These are phyloP conservation scores for Rhynchopsitta pachyrhyncha DNA, from an alignment of 2,113 vertebrate species.

Conservation along the genomic window DNA sequence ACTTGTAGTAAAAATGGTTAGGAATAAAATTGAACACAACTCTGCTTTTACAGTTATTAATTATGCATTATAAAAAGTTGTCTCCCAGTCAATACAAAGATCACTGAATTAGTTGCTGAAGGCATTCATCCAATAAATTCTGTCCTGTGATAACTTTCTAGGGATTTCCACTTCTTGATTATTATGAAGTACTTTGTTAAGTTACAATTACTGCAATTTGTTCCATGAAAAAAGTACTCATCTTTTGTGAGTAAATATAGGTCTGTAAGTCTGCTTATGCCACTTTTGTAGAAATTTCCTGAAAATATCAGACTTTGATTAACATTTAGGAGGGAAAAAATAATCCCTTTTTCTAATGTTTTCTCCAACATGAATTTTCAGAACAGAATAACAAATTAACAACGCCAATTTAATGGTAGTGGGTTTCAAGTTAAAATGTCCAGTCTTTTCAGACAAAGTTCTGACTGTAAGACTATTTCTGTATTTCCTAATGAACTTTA, in stretches of 20 bases:
- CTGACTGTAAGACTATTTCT: neutral
- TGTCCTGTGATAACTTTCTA: neutral
- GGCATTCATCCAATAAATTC: neutral
- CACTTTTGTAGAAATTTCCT: neutral
- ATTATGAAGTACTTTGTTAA: neutral
- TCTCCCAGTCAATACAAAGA: neutral
- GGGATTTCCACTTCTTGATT: neutral
- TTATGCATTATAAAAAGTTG: constrained; percentile 14
- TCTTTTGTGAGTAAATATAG: neutral
- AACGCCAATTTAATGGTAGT: neutral
- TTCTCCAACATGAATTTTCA: neutral
- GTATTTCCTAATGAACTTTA: neutral
- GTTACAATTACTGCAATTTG: neutral
- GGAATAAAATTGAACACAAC: neutral
- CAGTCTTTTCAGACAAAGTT: neutral
- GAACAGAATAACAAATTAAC: neutral
- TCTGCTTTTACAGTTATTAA: neutral
- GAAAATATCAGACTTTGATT: neutral
- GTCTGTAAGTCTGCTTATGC: neutral
- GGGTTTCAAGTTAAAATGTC: neutral
- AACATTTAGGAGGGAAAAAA: neutral
- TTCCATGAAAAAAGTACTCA: neutral
- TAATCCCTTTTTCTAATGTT: neutral
- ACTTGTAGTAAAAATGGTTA: neutral
- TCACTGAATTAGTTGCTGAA: neutral